A percentile compares a stretch with the other conserved stretches of the same genome.
phyloP scores from a whole-genome alignment of 2,113 vertebrate species.

The Chloebia gouldiae region DNA sequence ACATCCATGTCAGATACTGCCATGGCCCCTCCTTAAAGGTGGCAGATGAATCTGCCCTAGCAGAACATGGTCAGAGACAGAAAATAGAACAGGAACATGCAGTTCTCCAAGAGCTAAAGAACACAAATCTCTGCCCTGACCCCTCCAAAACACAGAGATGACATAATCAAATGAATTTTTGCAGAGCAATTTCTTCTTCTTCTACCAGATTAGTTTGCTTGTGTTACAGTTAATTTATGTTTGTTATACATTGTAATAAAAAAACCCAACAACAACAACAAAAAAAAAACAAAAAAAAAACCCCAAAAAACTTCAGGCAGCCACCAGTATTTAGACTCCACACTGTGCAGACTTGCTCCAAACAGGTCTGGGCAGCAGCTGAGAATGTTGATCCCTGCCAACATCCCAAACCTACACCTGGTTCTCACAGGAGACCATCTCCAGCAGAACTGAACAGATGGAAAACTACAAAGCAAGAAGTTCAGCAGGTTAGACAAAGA shows the following conservation, averaged over 20 bases:
- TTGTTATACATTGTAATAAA: neutral
- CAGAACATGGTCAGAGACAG: neutral
- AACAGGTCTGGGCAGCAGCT: constrained; percentile 18
- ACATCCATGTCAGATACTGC: neutral
- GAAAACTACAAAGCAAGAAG: neutral
- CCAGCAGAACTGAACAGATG: neutral
- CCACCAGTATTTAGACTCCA: neutral
- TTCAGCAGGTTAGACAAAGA: neutral
- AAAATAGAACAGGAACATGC: accelerated
- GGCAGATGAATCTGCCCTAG: neutral
- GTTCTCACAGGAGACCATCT: constrained; percentile 15
- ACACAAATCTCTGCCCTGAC: neutral
- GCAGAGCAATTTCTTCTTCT: neutral
- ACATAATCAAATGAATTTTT: neutral
- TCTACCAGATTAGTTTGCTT: neutral
- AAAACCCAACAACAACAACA: too few species aligned
- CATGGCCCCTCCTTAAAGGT: neutral
- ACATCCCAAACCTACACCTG: neutral
- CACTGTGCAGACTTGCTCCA: neutral
- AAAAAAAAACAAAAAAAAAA: neutral
- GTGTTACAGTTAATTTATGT: neutral
- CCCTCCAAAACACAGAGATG: neutral
- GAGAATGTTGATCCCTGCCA: neutral
- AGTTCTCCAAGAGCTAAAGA: neutral
- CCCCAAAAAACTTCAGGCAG: neutral